phyloP scores from a whole-genome alignment of 2,797 vertebrate species.

The Pampus argenteus region DNA sequence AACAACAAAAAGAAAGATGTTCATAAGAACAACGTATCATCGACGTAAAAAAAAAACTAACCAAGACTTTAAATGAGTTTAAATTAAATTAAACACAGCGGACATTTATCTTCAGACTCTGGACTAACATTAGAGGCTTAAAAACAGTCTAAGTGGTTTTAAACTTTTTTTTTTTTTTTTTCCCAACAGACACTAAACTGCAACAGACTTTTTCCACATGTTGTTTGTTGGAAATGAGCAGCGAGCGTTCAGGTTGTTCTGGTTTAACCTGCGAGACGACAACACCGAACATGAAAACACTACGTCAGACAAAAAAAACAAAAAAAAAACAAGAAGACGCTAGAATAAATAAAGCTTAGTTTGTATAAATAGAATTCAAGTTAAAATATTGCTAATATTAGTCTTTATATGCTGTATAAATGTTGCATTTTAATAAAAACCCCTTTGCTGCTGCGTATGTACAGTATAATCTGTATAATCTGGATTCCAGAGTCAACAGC shows the following conservation, averaged over 20 bases:
- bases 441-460: slow-evolving; percentile 62
- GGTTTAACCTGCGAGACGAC: neutral
- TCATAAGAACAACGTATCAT: too few relatives aligned
- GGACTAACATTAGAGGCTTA: slow-evolving; percentile 9
- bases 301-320: neutral
- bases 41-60: neutral
- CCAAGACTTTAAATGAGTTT: neutral
- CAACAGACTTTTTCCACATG: neutral
- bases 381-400: slow-evolving; percentile 82
- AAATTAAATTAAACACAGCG: neutral
- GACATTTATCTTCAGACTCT: neutral
- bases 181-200: slow-evolving; percentile 13
- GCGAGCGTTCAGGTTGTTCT: slow-evolving; percentile 5
- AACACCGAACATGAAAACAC: slow-evolving; percentile 8
- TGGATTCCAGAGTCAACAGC: slow-evolving; percentile 28
- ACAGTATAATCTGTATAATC: slow-evolving; percentile 62
- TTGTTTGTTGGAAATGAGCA: neutral
- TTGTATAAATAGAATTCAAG: slow-evolving; percentile 82
- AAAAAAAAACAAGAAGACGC: slow-evolving; percentile 30
- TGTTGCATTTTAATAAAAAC: slow-evolving; percentile 68
- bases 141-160: slow-evolving; percentile 4
- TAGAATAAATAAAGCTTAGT: slow-evolving; percentile 80
- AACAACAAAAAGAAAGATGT: neutral
- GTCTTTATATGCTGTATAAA: slow-evolving; percentile 77
- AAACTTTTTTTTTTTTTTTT: neutral